Conservation (phyloP, 1,140 invertebrate genomes). For the Cyclargus thomasi region DNA sequence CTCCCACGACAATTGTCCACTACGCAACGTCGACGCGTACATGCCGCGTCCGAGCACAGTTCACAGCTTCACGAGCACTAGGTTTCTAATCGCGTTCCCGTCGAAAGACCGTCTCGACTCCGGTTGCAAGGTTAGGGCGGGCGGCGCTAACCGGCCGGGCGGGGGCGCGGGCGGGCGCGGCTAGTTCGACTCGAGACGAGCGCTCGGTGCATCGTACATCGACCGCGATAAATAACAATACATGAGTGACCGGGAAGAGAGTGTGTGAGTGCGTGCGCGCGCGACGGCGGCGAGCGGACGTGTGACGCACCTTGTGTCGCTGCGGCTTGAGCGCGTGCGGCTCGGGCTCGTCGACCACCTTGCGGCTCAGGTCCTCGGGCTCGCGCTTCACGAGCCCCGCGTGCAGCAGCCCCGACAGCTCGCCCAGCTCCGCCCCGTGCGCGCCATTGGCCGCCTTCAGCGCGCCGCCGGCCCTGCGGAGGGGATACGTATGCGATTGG, state of each 20-base stretch:
- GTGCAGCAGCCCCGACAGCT: conserved; percentile 72
- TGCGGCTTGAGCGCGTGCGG: conserved; percentile 69
- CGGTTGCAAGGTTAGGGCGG: conserved; percentile 43
- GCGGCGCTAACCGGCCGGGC: conserved; percentile 56
- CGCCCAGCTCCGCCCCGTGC: conserved; percentile 75
- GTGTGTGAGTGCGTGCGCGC: conserved; percentile 73
- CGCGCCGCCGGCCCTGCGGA: conserved; percentile 67
- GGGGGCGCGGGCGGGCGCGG: conserved; percentile 69
- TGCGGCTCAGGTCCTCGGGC: conserved; percentile 75
- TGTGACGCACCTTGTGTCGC: conserved; percentile 73
- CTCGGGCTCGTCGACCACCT: conserved; percentile 71
- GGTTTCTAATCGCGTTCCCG: conserved; percentile 56
- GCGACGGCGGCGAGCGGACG: conserved; percentile 68
- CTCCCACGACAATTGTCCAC: conserved; percentile 71
- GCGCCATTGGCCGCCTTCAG: conserved; percentile 71
- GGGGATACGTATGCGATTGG: conserved; percentile 64
- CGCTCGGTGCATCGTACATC: conserved; percentile 64
- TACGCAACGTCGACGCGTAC: conserved; percentile 68
- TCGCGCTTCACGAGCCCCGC: conserved; percentile 75
- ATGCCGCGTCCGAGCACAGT: conserved; percentile 67
- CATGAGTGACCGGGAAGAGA: conserved; percentile 64
- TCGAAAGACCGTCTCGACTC: conserved; percentile 36
- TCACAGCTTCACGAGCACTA: conserved; percentile 68
- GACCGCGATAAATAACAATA: conserved; percentile 56
- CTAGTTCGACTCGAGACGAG: conserved; percentile 60